Evolutionary conservation across 2,888 invertebrate genomes (phyloP), one percentile per base, ranked within the genome.

Genomic region (Adelphocoris suturalis): DNA sequence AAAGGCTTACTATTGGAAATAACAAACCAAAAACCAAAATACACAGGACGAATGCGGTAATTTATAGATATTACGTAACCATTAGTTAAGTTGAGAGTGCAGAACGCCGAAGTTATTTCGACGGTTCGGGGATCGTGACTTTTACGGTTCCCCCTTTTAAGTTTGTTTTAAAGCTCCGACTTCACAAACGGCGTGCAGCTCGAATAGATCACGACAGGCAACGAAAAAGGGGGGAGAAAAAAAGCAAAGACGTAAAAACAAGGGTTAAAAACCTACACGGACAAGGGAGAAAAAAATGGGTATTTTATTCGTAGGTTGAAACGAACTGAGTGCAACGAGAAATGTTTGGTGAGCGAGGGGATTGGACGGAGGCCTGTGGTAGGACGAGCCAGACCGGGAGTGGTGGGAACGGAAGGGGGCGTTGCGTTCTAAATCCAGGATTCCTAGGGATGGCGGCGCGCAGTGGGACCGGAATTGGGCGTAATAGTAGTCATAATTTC

Each of bases 91-190:
- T 3, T 16, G 52, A 52, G 68, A 68, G 23, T 12, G 13, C 23
- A 27, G 68, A 19, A 23, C 23, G 27, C 23, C 19, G 23, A 68
- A 68, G 68, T 68, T 68, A 68, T 68, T 68, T 68, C 19, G 23
- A 68, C 23, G 23, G 23, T 23, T 23, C 27, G 23, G 68, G 19
- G 27, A 23, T 23, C n/a, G 68, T 68, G 68, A 19, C 68, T 68
- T 68, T 68, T 23, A 68, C 68, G 27, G 68, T 68, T 68, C 23
- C 68, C 68, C 68, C 27, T 68, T 68, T 68, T 27, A 23, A 68
- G 23, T 68, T 68, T 68, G 68, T 68, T 68, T 68, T 68, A 27
- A 11, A 68, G 68, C 68, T 68, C 23, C 68, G 68, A 68, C 68
- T 68, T 68, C 68, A 68, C 68, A 68, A 68, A 11, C 68, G 68